Conservation (phyloP, 2,113 vertebrate species). For the Maccullochella peelii region DNA sequence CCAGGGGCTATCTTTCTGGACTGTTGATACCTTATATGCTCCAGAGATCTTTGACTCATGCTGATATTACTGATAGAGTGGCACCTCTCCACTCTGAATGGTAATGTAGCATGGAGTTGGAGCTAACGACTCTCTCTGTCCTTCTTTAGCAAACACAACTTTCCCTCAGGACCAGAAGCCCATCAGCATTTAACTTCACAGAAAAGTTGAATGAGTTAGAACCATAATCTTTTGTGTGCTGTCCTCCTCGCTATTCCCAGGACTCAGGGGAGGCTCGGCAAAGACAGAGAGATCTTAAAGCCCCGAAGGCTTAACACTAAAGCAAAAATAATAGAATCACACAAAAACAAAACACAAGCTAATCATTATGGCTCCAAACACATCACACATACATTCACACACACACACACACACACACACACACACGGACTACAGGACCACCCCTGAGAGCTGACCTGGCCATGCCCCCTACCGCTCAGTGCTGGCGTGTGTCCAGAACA, state of each 20-base stretch:
- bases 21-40: slow-evolving; percentile 44
- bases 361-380: slow-evolving; percentile 72
- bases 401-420: slow-evolving; percentile 58
- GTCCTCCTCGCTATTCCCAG: slow-evolving; percentile 66
- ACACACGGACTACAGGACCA: slow-evolving; percentile 74
- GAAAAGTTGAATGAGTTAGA: slow-evolving; percentile 53
- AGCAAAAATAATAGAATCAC: slow-evolving; percentile 72
- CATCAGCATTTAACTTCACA: slow-evolving; percentile 60
- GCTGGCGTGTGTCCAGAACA: slow-evolving; percentile 81
- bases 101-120: neutral
- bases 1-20: slow-evolving; percentile 16
- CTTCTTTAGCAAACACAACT: slow-evolving; percentile 11
- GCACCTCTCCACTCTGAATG: slow-evolving; percentile 19
- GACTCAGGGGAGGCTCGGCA: slow-evolving; percentile 48
- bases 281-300: slow-evolving; percentile 60
- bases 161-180: slow-evolving; percentile 27
- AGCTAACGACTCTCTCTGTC: neutral
- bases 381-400: slow-evolving; percentile 61
- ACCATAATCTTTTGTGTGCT: slow-evolving; percentile 48
- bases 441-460: slow-evolving; percentile 79
- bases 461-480: slow-evolving; percentile 67
- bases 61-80: slow-evolving; percentile 44
- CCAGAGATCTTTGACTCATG: slow-evolving; percentile 48
- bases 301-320: slow-evolving; percentile 40
- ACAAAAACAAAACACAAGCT: slow-evolving; percentile 73